Percentiles rank a stretch among this genome's conserved stretches.
Evolutionary conservation across 2,113 vertebrate genomes (phyloP).

Genomic region (Pyxicephalus adspersus): DNA sequence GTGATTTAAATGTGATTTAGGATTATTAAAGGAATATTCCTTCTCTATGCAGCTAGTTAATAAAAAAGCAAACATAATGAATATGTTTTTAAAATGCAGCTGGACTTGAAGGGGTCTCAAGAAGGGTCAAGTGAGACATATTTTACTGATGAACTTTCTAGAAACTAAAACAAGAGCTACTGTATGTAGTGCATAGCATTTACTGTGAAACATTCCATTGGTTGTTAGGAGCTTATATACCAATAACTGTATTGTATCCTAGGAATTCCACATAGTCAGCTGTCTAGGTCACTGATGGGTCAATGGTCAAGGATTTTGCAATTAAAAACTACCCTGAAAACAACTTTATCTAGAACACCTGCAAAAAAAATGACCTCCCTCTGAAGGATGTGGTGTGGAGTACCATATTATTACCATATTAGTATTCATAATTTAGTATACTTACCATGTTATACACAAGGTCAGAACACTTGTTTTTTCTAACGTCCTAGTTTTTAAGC

Average conservation of each 20-base stretch:
- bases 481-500: too few relatives aligned
- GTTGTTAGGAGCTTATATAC: not conserved
- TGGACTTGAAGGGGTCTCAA: not conserved
- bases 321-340: too few relatives aligned
- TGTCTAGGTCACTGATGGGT: not conserved
- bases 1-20: not conserved
- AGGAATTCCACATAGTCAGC: too few relatives aligned
- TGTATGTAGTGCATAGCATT: conserved; percentile 4
- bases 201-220: not conserved
- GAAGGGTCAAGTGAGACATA: conserved; percentile 16
- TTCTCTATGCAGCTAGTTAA: not conserved
- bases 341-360: too few relatives aligned
- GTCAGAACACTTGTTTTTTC: too few relatives aligned
- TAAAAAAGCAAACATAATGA: not conserved
- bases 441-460: too few relatives aligned
- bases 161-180: conserved; percentile 13
- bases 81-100: not conserved
- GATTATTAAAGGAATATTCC: not conserved
- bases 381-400: too few relatives aligned
- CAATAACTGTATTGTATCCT: not conserved
- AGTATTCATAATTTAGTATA: too few relatives aligned
- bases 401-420: too few relatives aligned
- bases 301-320: not conserved
- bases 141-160: not conserved
- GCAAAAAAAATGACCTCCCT: too few relatives aligned